These are phyloP conservation scores for Piscicola geometra DNA, from an alignment of 2,888 invertebrate genomes.

Conservation along the genomic window DNA sequence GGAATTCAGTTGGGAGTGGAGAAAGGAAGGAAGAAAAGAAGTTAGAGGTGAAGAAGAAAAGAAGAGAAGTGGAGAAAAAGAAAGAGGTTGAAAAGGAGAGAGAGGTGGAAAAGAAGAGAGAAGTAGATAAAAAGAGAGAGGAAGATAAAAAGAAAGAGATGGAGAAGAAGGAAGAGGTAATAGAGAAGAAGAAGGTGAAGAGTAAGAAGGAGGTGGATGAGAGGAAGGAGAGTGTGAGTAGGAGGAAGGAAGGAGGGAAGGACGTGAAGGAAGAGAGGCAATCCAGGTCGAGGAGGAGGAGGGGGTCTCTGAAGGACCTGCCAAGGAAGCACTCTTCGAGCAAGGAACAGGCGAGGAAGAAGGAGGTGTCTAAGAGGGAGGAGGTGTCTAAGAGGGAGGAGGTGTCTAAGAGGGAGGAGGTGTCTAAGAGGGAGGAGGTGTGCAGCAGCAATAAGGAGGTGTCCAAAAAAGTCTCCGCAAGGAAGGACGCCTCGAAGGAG, in stretches of 20 bases:
- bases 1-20: background rate
- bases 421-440: background rate
- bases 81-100: background rate
- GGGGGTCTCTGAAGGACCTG: background rate
- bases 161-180: background rate
- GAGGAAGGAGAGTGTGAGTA: background rate
- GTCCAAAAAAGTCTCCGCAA: constrained; percentile 1
- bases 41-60: background rate
- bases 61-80: background rate
- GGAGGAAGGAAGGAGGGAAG: background rate
- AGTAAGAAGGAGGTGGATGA: background rate
- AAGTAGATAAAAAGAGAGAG: too few species aligned
- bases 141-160: too few species aligned
- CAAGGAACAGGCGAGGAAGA: too few species aligned
- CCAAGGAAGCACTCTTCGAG: background rate
- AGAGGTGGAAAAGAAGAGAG: background rate
- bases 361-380: too few species aligned
- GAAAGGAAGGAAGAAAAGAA: background rate
- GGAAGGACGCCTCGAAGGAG: background rate
- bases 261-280: background rate
- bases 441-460: background rate
- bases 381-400: too few species aligned
- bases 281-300: background rate
- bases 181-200: background rate
- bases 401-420: background rate